Percentiles rank a stretch among this genome's conserved stretches.
phyloP scores from a whole-genome alignment of 2,113 vertebrate genomes.

The Rattus rattus region DNA sequence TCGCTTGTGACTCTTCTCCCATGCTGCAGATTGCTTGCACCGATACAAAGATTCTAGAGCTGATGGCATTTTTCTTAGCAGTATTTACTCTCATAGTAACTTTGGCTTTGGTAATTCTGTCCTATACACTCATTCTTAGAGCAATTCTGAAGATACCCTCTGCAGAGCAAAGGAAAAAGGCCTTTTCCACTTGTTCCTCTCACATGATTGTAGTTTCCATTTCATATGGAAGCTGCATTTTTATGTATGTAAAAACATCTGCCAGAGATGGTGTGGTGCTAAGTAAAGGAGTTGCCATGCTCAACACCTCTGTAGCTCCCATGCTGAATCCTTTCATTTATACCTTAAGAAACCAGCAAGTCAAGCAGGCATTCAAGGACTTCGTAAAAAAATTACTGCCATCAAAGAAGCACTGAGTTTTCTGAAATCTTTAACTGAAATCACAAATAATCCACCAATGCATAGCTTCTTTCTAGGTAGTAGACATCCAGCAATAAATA shows the following conservation, averaged over 20 bases:
- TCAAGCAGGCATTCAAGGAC: conserved; percentile 53
- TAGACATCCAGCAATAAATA: background rate
- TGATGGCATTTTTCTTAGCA: conserved; percentile 43
- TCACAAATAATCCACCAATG: background rate
- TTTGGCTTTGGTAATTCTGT: conserved; percentile 60
- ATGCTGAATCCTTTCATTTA: conserved; percentile 67
- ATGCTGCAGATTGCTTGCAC: conserved; percentile 52
- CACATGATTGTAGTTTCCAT: conserved; percentile 66
- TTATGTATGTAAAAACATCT: conserved; percentile 62
- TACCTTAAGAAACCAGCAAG: conserved; percentile 61
- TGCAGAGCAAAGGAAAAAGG: conserved; percentile 43
- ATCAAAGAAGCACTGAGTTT: background rate
- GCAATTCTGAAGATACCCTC: conserved; percentile 60
- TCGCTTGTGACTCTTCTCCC: conserved; percentile 57
- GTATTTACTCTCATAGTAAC: conserved; percentile 58
- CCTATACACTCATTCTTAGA: conserved; percentile 59
- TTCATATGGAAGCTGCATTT: conserved; percentile 60
- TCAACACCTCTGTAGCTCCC: conserved; percentile 56
- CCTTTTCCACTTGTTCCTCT: conserved; percentile 56
- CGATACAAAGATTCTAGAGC: conserved; percentile 26
- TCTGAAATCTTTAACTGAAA: background rate
- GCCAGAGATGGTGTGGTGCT: conserved; percentile 48
- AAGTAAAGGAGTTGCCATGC: conserved; percentile 47
- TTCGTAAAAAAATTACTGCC: background rate
- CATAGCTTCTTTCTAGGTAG: background rate